Percentiles rank a stretch among this genome's conserved stretches.
phyloP scores from a whole-genome alignment of 2,797 vertebrate genomes.

The Arrhamphus sclerolepis region DNA sequence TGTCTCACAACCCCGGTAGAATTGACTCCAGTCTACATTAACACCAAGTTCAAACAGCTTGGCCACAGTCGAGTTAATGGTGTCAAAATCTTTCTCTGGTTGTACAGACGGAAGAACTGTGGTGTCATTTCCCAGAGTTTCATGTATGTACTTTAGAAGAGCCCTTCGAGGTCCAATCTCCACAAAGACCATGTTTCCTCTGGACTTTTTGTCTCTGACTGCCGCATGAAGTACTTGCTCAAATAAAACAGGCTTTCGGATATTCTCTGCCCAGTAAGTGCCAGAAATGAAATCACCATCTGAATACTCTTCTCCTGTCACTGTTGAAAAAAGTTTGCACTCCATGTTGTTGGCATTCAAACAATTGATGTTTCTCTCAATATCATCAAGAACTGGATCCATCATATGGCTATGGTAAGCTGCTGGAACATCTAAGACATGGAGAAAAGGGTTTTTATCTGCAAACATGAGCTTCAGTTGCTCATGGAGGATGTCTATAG shows the following conservation, averaged over 20 bases:
- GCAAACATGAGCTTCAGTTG: constrained; percentile 57
- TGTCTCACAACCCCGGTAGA: constrained; percentile 80
- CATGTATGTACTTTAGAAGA: constrained; percentile 83
- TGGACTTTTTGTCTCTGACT: constrained; percentile 44
- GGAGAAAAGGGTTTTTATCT: constrained; percentile 82
- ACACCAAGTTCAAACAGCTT: constrained; percentile 80
- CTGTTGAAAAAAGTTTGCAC: constrained; percentile 84
- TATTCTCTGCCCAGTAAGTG: constrained; percentile 86
- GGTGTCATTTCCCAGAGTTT: constrained; percentile 79
- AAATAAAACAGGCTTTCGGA: constrained; percentile 85
- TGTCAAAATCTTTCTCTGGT: constrained; percentile 75
- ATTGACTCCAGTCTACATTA: constrained; percentile 74
- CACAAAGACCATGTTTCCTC: constrained; percentile 82
- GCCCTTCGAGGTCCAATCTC: constrained; percentile 85
- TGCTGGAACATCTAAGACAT: constrained; percentile 79
- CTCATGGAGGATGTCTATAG: constrained; percentile 50
- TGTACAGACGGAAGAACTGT: constrained; percentile 80
- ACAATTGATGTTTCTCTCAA: constrained; percentile 70
- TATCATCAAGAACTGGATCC: constrained; percentile 81
- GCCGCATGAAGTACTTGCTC: constrained; percentile 74
- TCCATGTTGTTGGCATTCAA: constrained; percentile 60
- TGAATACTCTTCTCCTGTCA: constrained; percentile 75
- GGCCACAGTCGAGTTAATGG: constrained; percentile 70
- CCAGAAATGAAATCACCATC: constrained; percentile 81
- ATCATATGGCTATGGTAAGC: constrained; percentile 90